Evolutionary conservation across 2,797 vertebrate species (phyloP).

Genomic region (Tokudaia tokunoshimensis): DNA sequence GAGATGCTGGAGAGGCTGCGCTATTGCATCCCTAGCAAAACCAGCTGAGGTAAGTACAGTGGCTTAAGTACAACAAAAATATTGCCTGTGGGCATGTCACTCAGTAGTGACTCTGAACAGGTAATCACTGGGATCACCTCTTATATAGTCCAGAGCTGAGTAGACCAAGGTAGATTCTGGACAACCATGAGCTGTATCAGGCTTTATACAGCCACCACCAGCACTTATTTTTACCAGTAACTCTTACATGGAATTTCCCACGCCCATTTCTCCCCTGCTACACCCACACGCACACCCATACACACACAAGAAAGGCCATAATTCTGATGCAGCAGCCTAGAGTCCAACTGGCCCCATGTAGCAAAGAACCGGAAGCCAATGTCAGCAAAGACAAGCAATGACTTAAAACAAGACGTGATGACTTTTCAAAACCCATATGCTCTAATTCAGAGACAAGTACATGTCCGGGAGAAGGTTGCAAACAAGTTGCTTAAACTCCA

Average conservation of each 20-base stretch:
- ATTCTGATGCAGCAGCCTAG: not conserved
- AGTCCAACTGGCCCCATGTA: not conserved
- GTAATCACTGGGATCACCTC: not conserved
- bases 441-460: not conserved
- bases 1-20: no score
- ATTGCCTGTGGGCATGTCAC: not conserved
- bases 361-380: not conserved
- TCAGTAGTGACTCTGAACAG: not conserved
- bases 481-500: not conserved
- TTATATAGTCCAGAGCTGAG: not conserved
- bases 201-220: not conserved
- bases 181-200: not conserved
- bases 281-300: rapidly evolving
- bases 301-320: not conserved
- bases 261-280: no score
- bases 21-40: not conserved
- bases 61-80: no score
- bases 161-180: not conserved
- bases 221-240: not conserved
- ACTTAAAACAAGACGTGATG: not conserved
- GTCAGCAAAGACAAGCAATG: not conserved
- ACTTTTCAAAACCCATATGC: not conserved
- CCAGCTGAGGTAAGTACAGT: not conserved
- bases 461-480: not conserved
- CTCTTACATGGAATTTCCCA: not conserved